Evolutionary conservation across 2,113 vertebrate genomes (phyloP).

Genomic region (Ursus arctos): DNA sequence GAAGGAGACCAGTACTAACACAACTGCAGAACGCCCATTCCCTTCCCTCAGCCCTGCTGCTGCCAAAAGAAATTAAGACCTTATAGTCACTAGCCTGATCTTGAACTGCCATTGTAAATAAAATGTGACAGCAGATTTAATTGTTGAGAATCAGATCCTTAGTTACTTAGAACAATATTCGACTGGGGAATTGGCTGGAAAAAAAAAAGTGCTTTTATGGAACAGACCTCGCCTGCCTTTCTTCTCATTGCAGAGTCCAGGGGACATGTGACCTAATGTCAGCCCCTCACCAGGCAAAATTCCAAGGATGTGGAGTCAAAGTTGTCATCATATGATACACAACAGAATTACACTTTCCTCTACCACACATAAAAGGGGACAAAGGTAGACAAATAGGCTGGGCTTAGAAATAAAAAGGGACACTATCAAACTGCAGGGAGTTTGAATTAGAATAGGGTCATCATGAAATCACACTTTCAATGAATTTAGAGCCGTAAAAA

Average conservation of each 20-base stretch:
- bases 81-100: background rate
- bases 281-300: constrained; percentile 55
- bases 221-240: background rate
- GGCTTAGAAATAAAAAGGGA: constrained; percentile 56
- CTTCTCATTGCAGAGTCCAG: background rate
- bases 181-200: background rate
- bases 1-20: background rate
- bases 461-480: constrained; percentile 45
- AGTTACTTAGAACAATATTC: constrained; percentile 39
- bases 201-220: background rate
- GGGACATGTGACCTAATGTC: background rate
- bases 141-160: constrained; percentile 36
- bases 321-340: constrained; percentile 51
- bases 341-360: constrained; percentile 66
- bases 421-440: background rate
- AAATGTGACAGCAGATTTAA: constrained; percentile 53
- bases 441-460: constrained; percentile 37
- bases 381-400: constrained; percentile 56
- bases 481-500: constrained; percentile 57
- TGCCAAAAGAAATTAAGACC: constrained; percentile 20
- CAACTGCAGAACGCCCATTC: background rate
- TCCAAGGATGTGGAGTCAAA: constrained; percentile 65
- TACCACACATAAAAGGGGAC: constrained; percentile 61
- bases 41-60: background rate
- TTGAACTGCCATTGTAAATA: constrained; percentile 53